Evolutionary conservation across 1,140 invertebrate species (phyloP).

Genomic region (Bombus fervidus): DNA sequence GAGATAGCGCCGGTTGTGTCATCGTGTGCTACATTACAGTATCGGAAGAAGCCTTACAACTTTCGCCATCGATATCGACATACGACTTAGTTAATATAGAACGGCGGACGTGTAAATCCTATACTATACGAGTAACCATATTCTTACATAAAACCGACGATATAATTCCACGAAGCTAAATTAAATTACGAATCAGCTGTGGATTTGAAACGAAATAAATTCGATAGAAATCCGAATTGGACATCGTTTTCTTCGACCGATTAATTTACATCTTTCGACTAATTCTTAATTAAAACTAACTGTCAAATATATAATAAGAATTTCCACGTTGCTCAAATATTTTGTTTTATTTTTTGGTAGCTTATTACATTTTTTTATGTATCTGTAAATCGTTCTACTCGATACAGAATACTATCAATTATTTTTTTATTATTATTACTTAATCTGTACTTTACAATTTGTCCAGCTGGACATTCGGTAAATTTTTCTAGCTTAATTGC

Average conservation of each 20-base stretch:
- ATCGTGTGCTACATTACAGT: constrained; percentile 2
- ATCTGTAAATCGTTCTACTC: no score
- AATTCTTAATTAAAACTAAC: neutral
- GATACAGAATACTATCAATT: neutral
- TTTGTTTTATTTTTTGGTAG: neutral
- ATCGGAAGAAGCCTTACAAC: constrained; percentile 35
- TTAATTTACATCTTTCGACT: neutral
- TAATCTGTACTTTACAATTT: no score
- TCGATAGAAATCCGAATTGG: neutral
- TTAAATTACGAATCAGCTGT: neutral
- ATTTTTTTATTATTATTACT: no score
- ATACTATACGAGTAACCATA: neutral
- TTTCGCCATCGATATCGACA: constrained; percentile 32
- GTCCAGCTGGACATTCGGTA: no score
- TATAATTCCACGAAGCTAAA: neutral
- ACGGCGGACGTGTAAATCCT: neutral
- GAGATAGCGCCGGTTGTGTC: constrained; percentile 27
- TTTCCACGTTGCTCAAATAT: neutral
- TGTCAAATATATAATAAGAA: no score
- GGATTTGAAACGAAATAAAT: neutral
- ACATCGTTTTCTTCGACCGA: no score
- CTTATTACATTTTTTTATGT: neutral
- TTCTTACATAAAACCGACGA: neutral
- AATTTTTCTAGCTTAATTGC: no score
- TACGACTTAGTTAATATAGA: constrained; percentile 21